phyloP scores from a whole-genome alignment of 2,888 invertebrate genomes.

The Melanotus villosus region DNA sequence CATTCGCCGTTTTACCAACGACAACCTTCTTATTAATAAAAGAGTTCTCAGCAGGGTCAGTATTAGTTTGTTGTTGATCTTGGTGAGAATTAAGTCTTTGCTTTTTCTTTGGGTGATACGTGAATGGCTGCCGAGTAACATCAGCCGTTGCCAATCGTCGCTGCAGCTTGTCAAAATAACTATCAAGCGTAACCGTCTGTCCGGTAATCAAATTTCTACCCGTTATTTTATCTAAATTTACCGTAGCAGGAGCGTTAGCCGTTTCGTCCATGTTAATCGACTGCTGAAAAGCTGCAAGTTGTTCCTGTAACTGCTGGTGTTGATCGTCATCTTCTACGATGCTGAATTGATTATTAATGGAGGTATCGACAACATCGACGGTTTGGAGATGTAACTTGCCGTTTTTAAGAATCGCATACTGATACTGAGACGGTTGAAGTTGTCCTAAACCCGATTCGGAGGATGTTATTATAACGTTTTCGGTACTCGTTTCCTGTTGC shows the following conservation, averaged over 20 bases:
- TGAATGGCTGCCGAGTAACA: neutral
- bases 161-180: slow-evolving; percentile 46
- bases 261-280: slow-evolving; percentile 36
- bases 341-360: neutral
- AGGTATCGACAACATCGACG: slow-evolving; percentile 25
- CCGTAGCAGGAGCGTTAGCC: neutral
- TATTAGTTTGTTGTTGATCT: neutral
- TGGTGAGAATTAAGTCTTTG: neutral
- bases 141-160: slow-evolving; percentile 1
- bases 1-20: slow-evolving; percentile 46
- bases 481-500: neutral
- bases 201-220: slow-evolving; percentile 52
- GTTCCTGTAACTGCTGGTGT: slow-evolving; percentile 11
- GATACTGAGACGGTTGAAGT: slow-evolving; percentile 36
- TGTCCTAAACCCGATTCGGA: neutral
- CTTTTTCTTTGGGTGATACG: neutral
- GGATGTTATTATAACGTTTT: neutral
- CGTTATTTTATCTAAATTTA: slow-evolving; percentile 44
- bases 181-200: slow-evolving; percentile 50
- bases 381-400: slow-evolving; percentile 52
- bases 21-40: slow-evolving; percentile 32
- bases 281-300: slow-evolving; percentile 31
- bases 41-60: neutral
- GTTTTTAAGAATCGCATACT: slow-evolving; percentile 53
- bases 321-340: slow-evolving; percentile 17